Evolutionary conservation across 2,888 invertebrate genomes (phyloP).

Genomic region (Brachylomia viminalis): DNA sequence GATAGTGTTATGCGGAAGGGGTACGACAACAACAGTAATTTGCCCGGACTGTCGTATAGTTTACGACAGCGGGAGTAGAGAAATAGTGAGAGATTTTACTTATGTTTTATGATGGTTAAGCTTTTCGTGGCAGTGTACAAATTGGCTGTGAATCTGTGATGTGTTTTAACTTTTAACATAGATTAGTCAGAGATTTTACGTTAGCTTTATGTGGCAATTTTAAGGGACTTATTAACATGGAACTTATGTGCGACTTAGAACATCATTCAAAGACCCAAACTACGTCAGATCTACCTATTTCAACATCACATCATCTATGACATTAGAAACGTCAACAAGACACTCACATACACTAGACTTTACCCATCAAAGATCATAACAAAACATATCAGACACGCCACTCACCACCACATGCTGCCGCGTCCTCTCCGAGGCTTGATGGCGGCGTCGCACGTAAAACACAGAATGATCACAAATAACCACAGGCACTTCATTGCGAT

Average conservation of each 20-base stretch:
- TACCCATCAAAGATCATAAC: slow-evolving; percentile 44
- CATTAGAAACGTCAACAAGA: slow-evolving; percentile 51
- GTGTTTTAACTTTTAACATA: slow-evolving; percentile 9
- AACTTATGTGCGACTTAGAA: not conserved
- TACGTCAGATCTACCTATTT: not conserved
- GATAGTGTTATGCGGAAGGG: slow-evolving; percentile 51
- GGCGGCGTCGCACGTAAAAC: slow-evolving; percentile 87
- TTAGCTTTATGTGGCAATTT: not conserved
- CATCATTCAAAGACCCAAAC: not conserved
- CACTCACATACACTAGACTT: slow-evolving; percentile 11
- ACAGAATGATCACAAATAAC: slow-evolving; percentile 89
- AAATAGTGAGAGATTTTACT: slow-evolving; percentile 43
- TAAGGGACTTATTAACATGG: not conserved
- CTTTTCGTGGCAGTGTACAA: slow-evolving; percentile 10
- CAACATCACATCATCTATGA: slow-evolving; percentile 12
- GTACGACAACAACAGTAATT: slow-evolving; percentile 41
- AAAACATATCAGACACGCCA: slow-evolving; percentile 66
- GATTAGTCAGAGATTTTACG: not conserved
- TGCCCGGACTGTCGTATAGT: slow-evolving; percentile 50
- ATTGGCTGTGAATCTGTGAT: slow-evolving; percentile 11
- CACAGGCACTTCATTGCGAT: slow-evolving; percentile 90
- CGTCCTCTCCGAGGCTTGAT: slow-evolving; percentile 94
- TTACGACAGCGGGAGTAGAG: slow-evolving; percentile 48
- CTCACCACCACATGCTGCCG: slow-evolving; percentile 98
- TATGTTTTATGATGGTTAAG: slow-evolving; percentile 9